phyloP scores from a whole-genome alignment of 53 echinoderm and acorn worm genomes.

The Stichopus horrens region DNA sequence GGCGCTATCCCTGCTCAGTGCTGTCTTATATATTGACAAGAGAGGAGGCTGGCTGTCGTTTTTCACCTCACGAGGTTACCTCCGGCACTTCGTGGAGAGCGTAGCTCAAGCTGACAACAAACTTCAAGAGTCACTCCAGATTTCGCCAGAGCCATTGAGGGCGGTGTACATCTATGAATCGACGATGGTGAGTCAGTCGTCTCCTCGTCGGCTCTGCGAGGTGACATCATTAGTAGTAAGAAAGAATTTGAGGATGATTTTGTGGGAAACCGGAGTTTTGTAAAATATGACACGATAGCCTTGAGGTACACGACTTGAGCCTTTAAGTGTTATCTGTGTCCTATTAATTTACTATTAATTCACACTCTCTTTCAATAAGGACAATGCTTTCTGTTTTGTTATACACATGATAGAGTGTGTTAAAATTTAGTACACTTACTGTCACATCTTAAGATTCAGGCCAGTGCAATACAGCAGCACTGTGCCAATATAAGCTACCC shows the following conservation, averaged over 20 bases:
- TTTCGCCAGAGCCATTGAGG: slow-evolving; percentile 81
- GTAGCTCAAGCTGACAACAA: slow-evolving; percentile 75
- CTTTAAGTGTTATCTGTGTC: too few species aligned
- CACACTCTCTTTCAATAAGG: too few species aligned
- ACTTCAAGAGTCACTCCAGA: slow-evolving; percentile 75
- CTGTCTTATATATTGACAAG: slow-evolving; percentile 78
- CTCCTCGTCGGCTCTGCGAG: not conserved
- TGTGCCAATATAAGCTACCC: too few species aligned
- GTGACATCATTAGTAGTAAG: not conserved
- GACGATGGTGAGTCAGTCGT: slow-evolving; percentile 68
- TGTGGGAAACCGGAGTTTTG: too few species aligned
- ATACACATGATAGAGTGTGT: too few species aligned
- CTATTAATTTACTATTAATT: too few species aligned
- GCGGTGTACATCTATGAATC: slow-evolving; percentile 96
- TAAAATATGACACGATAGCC: not conserved
- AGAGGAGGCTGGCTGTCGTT: slow-evolving; percentile 85
- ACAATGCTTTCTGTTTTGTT: too few species aligned
- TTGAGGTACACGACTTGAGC: not conserved
- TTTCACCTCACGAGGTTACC: slow-evolving; percentile 85
- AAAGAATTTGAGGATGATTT: not conserved
- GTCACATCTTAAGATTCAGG: too few species aligned
- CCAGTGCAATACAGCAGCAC: too few species aligned
- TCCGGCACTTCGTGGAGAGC: slow-evolving; percentile 77
- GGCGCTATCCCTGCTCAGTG: slow-evolving; percentile 81
- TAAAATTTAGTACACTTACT: too few species aligned